Evolutionary conservation across 2,888 invertebrate species (phyloP).

Genomic region (Sphaeridia pumilis): DNA sequence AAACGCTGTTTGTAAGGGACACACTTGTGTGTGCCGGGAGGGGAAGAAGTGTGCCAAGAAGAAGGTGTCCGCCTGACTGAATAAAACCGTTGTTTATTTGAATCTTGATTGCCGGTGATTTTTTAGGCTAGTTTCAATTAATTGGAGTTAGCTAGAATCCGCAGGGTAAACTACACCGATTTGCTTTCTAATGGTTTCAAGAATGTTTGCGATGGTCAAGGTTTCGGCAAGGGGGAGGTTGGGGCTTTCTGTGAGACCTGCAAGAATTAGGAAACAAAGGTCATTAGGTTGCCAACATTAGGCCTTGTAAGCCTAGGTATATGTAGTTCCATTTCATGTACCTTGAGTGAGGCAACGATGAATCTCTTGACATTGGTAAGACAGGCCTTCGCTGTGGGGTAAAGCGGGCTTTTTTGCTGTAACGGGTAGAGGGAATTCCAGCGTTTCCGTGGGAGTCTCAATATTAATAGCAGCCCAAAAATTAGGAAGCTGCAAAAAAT

Average conservation of each 20-base stretch:
- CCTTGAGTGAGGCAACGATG: constrained; percentile 57
- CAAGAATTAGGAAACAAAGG: constrained; percentile 30
- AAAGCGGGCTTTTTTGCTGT: constrained; percentile 51
- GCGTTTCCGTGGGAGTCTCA: constrained; percentile 51
- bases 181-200: constrained; percentile 59
- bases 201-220: constrained; percentile 55
- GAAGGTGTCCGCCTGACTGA: not conserved
- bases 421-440: constrained; percentile 53
- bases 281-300: not conserved
- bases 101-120: too few species aligned
- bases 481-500: constrained; percentile 42
- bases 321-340: constrained; percentile 37
- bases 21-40: not conserved
- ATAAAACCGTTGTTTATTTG: too few species aligned
- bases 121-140: too few species aligned
- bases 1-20: not conserved
- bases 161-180: constrained; percentile 51
- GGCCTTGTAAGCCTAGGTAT: not conserved
- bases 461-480: constrained; percentile 65
- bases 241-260: constrained; percentile 57
- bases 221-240: constrained; percentile 56
- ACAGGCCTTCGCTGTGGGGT: constrained; percentile 58
- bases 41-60: not conserved
- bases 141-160: too few species aligned
- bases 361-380: constrained; percentile 66